Conservation (phyloP, 2,797 vertebrate genomes). For the Halcyon smyrnensis region DNA sequence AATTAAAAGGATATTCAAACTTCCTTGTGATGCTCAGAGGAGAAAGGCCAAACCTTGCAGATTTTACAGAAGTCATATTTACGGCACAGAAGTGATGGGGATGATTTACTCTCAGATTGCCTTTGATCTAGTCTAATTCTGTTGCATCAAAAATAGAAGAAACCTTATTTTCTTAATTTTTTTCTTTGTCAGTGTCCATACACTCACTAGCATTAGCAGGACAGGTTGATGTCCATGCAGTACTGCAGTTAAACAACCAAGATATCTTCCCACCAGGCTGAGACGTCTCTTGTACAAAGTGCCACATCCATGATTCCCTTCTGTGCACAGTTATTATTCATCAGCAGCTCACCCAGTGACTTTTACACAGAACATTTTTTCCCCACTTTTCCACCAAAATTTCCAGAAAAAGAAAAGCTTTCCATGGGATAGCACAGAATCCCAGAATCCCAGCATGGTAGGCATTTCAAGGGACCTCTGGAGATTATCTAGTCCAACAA, state of each 20-base stretch:
- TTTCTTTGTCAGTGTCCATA: not conserved
- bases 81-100: not conserved
- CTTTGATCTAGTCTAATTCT: not conserved
- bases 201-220: not conserved
- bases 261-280: not conserved
- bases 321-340: not conserved
- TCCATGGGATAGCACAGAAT: not conserved
- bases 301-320: not conserved
- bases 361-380: not conserved
- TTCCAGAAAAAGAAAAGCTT: not conserved
- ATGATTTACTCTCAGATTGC: not conserved
- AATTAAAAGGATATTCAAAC: not conserved
- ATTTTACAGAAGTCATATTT: not conserved
- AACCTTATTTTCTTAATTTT: not conserved
- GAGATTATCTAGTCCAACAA: no score
- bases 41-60: not conserved
- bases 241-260: not conserved
- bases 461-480: no score
- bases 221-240: not conserved
- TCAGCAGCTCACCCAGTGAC: not conserved
- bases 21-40: rapidly evolving
- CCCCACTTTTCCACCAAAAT: not conserved
- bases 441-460: no score
- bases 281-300: not conserved
- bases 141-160: not conserved